Base-by-base conservation (phyloP, 2,113 vertebrate genomes). In the Zingel zingel region DNA sequence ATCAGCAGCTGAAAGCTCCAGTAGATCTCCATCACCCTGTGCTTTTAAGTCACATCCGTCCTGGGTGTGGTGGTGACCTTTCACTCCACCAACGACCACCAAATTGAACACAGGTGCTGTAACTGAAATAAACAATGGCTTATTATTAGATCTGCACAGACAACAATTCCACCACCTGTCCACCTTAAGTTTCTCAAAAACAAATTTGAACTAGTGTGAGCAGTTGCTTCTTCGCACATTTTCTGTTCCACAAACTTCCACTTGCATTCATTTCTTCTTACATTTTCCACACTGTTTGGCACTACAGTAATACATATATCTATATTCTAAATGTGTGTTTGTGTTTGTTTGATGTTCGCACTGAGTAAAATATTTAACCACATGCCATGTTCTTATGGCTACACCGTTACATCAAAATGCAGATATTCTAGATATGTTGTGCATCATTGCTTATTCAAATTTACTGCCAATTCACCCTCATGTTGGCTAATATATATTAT, bases 1-100 rank as follows among this genome's bases (percentile, higher is more conserved):
- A 87, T 90, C 77, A 84, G 91, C 94, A 95, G 94, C 94, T 95
- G 93, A 93, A 72, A 33, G 84, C 70, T 59, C 81, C 72, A 39
- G 68, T 54, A 57, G 59, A 81, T 84, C 82, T 83, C 64, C n/a
- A 50, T 79, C 74, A 65, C 59, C 48, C 73, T 27, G 19, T 66
- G 72, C 77, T 85, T 86, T 75, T 63, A 84, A 90, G 58, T 88
- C 92, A 93, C 74, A 81, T 92, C 85, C 87, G 70, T 51, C 84
- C 43, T 4, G 0, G 53, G 66, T 57, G 65, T 21, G 47, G 27
- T 14, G 39, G 15, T 21, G 57, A 64, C 76, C 48, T 63, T 43
- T 81, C 73, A 67, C 25, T 25, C 73, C 70, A 43, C 75, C 25
- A 5, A 47, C 54, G 53, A 80, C 36, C 48, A 67, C 30, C 23